Evolutionary conservation across 1,140 invertebrate genomes (phyloP).

Genomic region (Chelonus insularis): DNA sequence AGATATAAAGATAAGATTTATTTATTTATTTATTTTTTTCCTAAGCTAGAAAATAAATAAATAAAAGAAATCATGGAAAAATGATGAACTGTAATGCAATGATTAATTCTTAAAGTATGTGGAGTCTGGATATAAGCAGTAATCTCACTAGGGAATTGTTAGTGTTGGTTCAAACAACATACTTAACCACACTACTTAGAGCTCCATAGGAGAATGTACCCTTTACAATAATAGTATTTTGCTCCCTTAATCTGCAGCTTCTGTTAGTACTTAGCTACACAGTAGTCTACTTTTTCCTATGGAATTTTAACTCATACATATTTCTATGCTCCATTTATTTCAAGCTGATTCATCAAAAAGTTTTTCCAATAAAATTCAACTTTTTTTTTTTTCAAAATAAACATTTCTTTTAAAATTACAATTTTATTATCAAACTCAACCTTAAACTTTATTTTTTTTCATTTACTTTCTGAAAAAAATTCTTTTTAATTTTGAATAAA

Average conservation of each 20-base stretch:
- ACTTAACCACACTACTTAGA: slow-evolving; percentile 60
- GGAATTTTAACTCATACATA: slow-evolving; percentile 13
- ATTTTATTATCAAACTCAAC: no score
- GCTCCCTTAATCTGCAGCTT: slow-evolving; percentile 55
- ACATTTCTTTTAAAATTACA: no score
- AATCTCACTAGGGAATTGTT: slow-evolving; percentile 43
- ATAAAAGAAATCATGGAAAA: no score
- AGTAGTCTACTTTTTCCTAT: not conserved
- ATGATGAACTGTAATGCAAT: not conserved
- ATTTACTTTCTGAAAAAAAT: no score
- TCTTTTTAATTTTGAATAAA: no score
- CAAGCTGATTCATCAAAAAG: no score
- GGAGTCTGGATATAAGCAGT: not conserved
- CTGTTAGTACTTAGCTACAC: slow-evolving; percentile 41
- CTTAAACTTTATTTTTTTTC: no score
- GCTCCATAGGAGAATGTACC: slow-evolving; percentile 46
- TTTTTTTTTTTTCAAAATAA: not conserved
- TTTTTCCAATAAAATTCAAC: no score
- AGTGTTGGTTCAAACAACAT: slow-evolving; percentile 61
- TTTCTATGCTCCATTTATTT: slow-evolving; percentile 24
- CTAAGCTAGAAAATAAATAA: no score
- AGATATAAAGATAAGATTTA: no score
- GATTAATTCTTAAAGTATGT: not conserved
- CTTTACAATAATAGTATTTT: slow-evolving; percentile 61
- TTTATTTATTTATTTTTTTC: no score